phyloP scores from a whole-genome alignment of 2,113 vertebrate genomes.

The Phrynosoma platyrhinos region DNA sequence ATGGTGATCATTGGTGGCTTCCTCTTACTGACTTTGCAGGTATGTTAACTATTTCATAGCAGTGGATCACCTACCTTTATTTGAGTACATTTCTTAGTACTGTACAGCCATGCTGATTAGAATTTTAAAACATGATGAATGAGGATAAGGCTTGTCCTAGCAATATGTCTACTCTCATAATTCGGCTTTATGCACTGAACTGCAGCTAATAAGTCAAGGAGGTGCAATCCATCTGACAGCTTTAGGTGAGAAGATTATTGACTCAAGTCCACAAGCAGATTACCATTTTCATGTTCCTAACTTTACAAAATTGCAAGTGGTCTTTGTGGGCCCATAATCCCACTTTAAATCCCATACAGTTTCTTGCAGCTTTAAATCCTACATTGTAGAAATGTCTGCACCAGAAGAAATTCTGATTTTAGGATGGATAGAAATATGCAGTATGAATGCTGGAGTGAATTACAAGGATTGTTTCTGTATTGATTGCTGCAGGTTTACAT shows the following conservation, averaged over 20 bases:
- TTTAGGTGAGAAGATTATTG: slow-evolving; percentile 23
- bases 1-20: neutral
- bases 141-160: neutral
- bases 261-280: slow-evolving; percentile 6
- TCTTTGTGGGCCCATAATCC: neutral
- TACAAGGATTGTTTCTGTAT: neutral
- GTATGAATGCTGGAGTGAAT: neutral
- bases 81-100: neutral
- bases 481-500: neutral
- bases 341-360: neutral
- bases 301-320: neutral
- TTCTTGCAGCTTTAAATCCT: neutral
- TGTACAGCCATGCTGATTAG: neutral
- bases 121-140: neutral
- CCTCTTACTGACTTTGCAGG: neutral
- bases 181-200: neutral
- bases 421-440: neutral
- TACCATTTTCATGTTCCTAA: neutral
- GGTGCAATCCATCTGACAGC: neutral
- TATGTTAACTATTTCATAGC: neutral
- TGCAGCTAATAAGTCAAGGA: neutral
- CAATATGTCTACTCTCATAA: neutral
- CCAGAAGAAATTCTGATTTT: neutral
- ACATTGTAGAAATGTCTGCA: neutral
- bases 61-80: neutral